Percentiles rank a stretch among this genome's conserved stretches.
These are phyloP conservation scores for Naja naja DNA, from an alignment of 2,113 vertebrate genomes.

Conservation along the genomic window DNA sequence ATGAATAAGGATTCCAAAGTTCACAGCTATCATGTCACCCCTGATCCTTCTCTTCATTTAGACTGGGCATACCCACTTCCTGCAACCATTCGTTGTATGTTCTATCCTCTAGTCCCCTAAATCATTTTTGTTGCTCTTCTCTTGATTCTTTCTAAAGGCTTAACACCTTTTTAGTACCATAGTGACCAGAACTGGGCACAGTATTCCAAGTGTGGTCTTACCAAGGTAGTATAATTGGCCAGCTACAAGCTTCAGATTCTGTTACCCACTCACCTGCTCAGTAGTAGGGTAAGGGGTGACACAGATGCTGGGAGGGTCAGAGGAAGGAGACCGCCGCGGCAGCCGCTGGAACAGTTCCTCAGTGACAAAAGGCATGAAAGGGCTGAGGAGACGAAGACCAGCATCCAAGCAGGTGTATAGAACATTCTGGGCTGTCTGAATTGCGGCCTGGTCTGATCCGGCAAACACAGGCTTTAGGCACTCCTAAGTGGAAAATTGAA, in stretches of 20 bases:
- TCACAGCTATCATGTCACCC: too few relatives aligned
- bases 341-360: constrained; percentile 89
- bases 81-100: not conserved
- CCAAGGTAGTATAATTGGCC: not conserved
- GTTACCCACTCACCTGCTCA: constrained; percentile 66
- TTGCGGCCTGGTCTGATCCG: constrained; percentile 55
- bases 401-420: constrained; percentile 86
- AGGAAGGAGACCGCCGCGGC: constrained; percentile 66
- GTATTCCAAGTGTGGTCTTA: not conserved
- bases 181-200: not conserved
- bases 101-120: not conserved
- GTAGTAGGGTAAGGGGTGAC: constrained; percentile 79
- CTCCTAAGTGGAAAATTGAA: constrained; percentile 69
- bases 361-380: constrained; percentile 86
- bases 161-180: not conserved
- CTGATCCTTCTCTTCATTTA: too few relatives aligned
- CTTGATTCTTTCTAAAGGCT: not conserved
- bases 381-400: constrained; percentile 82
- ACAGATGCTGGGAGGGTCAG: constrained; percentile 74
- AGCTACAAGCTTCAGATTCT: not conserved
- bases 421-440: constrained; percentile 75
- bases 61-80: not conserved
- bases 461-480: constrained; percentile 83
- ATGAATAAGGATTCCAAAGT: too few relatives aligned
- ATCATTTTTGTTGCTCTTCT: not conserved